Base-by-base conservation (phyloP, 2,113 vertebrate species). In the Picathartes gymnocephalus region DNA sequence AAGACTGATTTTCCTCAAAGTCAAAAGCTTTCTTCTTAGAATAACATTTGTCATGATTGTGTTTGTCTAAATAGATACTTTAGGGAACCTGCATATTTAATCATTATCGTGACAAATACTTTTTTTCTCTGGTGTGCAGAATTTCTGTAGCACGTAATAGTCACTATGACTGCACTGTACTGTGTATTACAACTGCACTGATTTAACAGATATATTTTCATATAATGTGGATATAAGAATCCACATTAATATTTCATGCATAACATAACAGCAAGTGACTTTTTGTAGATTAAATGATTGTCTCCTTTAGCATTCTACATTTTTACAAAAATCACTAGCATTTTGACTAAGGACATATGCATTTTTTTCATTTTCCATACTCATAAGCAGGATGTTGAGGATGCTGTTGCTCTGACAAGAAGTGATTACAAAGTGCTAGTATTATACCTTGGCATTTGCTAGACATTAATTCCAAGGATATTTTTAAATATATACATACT, bases 361-460 rank as follows among this genome's bases (percentile, higher is more conserved):
- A 64, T 88, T 92, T 69, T 87, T 96, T 96, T 93, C 64, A 62
- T 68, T 87, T 95, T 94, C 81, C 93, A 85, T 92, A 95, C 68
- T 94, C 70, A 77, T 4, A 93, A 93, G 86, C 85, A 96, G 95
- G 89, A 96, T 68, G 83, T 88, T 88, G 69, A 86, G 95, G 91
- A 95, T 37, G 19, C 65, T 48, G 85, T 92, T 9, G 4, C 77
- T 94, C 86, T 92, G 70, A 93, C 80, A 95, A 95, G 78, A 97
- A 97, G 93, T 97, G 94, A 96, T 97, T 97, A 96, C 92, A 98
- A 98, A 98, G 97, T 98, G 98, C 97, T 97, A 96, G 84, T 87
- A 91, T 96, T 70, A 95, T 93, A 97, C 95, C 97, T 96, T 97
- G 95, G 96, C 90, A 97, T 97, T 97, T 97, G 94, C 94, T 95